Evolutionary conservation across 2,797 vertebrate species (phyloP), one percentile per base, ranked within the genome.

Genomic region (Rhabdomys pumilio): DNA sequence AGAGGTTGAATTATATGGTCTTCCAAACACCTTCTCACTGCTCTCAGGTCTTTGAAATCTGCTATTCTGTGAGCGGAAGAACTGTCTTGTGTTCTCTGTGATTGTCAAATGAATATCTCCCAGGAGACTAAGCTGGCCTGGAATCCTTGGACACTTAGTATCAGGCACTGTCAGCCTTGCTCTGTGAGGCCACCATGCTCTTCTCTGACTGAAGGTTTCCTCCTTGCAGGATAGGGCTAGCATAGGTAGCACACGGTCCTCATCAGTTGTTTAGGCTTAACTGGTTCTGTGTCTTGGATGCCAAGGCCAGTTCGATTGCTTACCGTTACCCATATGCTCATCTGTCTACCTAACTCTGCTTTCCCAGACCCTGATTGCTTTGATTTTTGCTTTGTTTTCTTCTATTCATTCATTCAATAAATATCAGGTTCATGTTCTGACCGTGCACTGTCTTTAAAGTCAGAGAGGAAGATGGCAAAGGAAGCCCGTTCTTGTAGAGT

Each of bases 331-430:
- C 13, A 11, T 38, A 65, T 11, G 14, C 14, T 19, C 24, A 1
- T 5, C 50, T 3, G 38, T 24, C 29, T 55, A 11, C 20, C 38
- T 13, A 38, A 26, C 19, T 86, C 17, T 86, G 81, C 20, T 53
- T 14, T 2, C 38, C 41, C 53, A 3, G 53, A 22, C 73, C 20
- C 6, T 38, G 22, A 47, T 4, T 13, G 24, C 63, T 57, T 92
- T 17, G 67, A 29, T 38, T 94, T 80, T 79, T 53, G 20, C 55
- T 94, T 77, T 87, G 31, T 41, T 93, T 84, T 44, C 65, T 76
- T 72, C 76, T 29, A 15, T 65, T 47, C 34, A 4, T 76, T 44
- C 57, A 59, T 20, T 69, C 79, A 73, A 67, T 53, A 90, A 82
- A 75, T 41, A 61, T 15, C 20, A 83, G 55, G 31, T 63, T 22